These are phyloP conservation scores for Drosophila sulfurigaster DNA, from an alignment of 1,140 invertebrate genomes.

Conservation along the genomic window DNA sequence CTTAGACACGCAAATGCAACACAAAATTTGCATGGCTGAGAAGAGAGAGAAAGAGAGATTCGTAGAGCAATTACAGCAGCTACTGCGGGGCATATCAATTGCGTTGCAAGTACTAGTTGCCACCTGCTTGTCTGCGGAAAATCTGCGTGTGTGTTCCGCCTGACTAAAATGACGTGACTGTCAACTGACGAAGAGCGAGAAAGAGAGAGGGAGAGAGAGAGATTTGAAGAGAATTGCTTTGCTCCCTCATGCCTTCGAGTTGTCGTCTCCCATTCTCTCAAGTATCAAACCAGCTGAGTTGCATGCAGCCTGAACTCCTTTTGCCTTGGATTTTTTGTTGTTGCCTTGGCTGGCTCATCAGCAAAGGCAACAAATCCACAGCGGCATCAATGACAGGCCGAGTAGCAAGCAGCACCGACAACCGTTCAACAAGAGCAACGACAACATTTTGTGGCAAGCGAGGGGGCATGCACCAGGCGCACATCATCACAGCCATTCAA, in stretches of 20 bases:
- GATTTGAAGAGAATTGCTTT: too few species aligned
- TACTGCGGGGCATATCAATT: constrained; percentile 70
- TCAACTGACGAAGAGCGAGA: constrained; percentile 47
- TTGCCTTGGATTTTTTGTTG: constrained; percentile 12
- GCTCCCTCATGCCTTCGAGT: too few species aligned
- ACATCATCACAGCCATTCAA: constrained; percentile 58
- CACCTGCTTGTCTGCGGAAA: constrained; percentile 78
- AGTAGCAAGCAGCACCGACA: constrained; percentile 30
- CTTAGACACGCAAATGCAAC: constrained; percentile 50
- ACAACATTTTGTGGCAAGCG: constrained; percentile 47
- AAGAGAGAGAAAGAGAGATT: neutral
- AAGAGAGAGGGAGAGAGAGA: neutral
- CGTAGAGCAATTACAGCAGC: constrained; percentile 71
- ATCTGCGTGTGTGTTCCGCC: constrained; percentile 77
- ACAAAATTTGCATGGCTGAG: constrained; percentile 68
- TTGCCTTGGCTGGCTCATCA: constrained; percentile 64
- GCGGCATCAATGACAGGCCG: constrained; percentile 67
- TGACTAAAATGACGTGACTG: constrained; percentile 77
- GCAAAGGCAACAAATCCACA: constrained; percentile 61
- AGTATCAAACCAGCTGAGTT: constrained; percentile 45
- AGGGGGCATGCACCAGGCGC: constrained; percentile 8
- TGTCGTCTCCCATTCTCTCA: constrained; percentile 57
- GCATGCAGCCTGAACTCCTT: constrained; percentile 24
- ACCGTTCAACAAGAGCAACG: constrained; percentile 48
- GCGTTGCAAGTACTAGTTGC: constrained; percentile 61